Evolutionary conservation across 92 coral and sea anemone species (phyloP), one percentile per base, ranked within the genome.

Genomic region (Hydrozoanthus gracilis): DNA sequence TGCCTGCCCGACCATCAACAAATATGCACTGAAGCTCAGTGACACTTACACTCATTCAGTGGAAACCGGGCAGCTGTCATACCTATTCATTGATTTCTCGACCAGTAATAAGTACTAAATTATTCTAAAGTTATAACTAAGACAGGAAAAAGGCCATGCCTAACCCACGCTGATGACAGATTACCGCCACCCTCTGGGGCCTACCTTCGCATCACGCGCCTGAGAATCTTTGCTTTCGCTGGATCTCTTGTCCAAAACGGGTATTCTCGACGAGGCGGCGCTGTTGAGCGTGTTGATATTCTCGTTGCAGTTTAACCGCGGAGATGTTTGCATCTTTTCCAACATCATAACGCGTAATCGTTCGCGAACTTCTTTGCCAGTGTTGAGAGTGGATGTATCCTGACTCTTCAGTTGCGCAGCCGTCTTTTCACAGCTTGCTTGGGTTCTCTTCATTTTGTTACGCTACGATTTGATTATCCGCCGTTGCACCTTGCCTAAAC

Each of bases 281-380:
- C 27, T 77, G 80, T 91, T 91, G 52, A 88, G 77, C 9, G 84
- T 91, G 54, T 91, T 83, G 1, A 91, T 67, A 73, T 91, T 91
- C 52, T 91, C 93, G 61, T 91, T 79, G 13, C 76, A 88, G 44
- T 27, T 87, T 11, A 56, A 73, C 4, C 52, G 16, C 14, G 91
- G 93, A 18, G 71, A 49, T 51, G 79, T 78, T 48, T 88, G 89
- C 86, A 91, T 83, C 82, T 64, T 71, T 35, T 88, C 86, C 12
- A 86, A 60, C 83, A 91, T 83, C 51, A 82, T 54, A 8, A 83
- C 83, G 64, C 93, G 93, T 44, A 91, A 82, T 73, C 86, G 78
- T 46, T 70, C 93, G 27, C 90, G 88, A 17, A 87, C 86, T 9
- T 80, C 85, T 6, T 10, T 49, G 4, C 61, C 74, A 49, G 7